A percentile compares a stretch with the other conserved stretches of the same genome.
These are phyloP conservation scores for Eristalinus aeneus DNA, from an alignment of 2,888 invertebrate genomes.

Conservation along the genomic window DNA sequence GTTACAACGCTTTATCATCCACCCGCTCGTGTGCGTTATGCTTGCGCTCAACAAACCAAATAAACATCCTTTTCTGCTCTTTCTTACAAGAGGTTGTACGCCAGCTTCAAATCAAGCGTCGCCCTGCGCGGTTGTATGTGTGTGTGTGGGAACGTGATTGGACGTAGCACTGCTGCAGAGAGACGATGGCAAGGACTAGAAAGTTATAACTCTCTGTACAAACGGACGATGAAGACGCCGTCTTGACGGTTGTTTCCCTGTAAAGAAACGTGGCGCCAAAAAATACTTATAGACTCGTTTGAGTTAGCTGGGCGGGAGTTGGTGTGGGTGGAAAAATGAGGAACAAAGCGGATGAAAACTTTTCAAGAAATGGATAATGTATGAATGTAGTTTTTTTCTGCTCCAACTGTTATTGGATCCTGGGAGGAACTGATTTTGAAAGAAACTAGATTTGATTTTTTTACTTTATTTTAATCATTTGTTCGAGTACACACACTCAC, in stretches of 20 bases:
- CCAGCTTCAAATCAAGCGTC: slow-evolving; percentile 47
- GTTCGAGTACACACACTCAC: too few relatives aligned
- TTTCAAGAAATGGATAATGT: slow-evolving; percentile 40
- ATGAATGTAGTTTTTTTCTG: slow-evolving; percentile 11
- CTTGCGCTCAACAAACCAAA: slow-evolving; percentile 60
- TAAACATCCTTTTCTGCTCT: slow-evolving; percentile 59
- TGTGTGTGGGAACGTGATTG: background rate
- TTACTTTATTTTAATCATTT: background rate
- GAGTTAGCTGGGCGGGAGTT: background rate
- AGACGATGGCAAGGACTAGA: slow-evolving; percentile 48
- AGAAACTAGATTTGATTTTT: background rate
- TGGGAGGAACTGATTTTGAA: slow-evolving; percentile 18
- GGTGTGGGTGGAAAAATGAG: background rate
- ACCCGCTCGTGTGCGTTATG: slow-evolving; percentile 18
- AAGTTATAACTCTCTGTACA: slow-evolving; percentile 65
- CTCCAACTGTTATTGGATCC: slow-evolving; percentile 31
- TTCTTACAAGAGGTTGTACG: slow-evolving; percentile 53
- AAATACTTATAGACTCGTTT: slow-evolving; percentile 60
- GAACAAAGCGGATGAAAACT: slow-evolving; percentile 58
- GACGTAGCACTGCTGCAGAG: background rate
- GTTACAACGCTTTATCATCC: slow-evolving; percentile 46
- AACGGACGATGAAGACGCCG: slow-evolving; percentile 72
- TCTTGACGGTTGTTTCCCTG: slow-evolving; percentile 72
- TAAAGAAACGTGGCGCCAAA: slow-evolving; percentile 73
- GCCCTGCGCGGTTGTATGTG: background rate